These are phyloP conservation scores for Ceraclea dissimilis DNA, from an alignment of 2,888 invertebrate genomes.

Conservation along the genomic window DNA sequence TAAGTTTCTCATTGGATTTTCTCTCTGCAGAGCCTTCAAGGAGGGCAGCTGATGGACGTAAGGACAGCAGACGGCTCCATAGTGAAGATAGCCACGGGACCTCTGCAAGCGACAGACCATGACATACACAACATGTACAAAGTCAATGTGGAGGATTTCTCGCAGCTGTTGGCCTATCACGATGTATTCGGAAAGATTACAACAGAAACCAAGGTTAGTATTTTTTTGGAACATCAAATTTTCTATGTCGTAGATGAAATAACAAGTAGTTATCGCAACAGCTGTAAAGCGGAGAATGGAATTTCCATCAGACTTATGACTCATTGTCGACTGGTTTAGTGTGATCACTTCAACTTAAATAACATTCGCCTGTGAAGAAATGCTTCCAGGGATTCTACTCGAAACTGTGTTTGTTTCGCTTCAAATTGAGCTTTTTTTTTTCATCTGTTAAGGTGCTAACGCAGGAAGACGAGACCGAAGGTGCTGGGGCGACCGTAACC, in stretches of 20 bases:
- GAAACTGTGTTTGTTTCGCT: too few species aligned
- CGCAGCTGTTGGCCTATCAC: constrained; percentile 76
- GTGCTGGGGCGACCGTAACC: constrained; percentile 49
- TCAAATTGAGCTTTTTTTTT: not conserved
- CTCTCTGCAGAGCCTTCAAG: constrained; percentile 27
- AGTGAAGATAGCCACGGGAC: constrained; percentile 62
- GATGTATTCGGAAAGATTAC: constrained; percentile 69
- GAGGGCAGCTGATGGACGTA: constrained; percentile 51
- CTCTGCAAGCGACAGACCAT: constrained; percentile 56
- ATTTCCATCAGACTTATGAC: too few species aligned
- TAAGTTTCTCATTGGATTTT: not conserved
- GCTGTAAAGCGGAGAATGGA: too few species aligned
- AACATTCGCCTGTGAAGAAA: too few species aligned
- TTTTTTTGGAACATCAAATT: too few species aligned
- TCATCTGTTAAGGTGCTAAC: constrained; percentile 34
- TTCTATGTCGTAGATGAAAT: too few species aligned
- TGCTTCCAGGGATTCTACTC: not conserved
- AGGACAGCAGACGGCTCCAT: constrained; percentile 63
- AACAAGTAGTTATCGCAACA: too few species aligned
- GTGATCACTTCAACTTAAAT: not conserved
- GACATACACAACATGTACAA: constrained; percentile 78
- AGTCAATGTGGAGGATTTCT: constrained; percentile 76
- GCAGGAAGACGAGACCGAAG: constrained; percentile 46
- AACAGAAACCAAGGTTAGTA: constrained; percentile 37
- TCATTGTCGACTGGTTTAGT: too few species aligned